Evolutionary conservation across 2,888 invertebrate genomes (phyloP), one percentile per base, ranked within the genome.

Genomic region (Papilio protenor): DNA sequence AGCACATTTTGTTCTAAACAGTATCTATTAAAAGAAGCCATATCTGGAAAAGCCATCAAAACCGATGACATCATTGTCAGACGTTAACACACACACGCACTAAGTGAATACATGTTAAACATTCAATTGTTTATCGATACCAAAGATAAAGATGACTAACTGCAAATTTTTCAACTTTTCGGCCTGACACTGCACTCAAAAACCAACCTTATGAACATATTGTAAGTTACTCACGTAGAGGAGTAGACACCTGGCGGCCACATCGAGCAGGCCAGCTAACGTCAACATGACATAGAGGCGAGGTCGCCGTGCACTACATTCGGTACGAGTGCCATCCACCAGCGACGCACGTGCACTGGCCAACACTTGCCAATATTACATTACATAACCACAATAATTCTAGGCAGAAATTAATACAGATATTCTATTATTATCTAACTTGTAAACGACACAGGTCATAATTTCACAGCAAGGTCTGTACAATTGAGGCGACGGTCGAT

Each of bases 271-370:
- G 76, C 88, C 82, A 81, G 88, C 89, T 76, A 85, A 81, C 79
- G 87, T 84, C 79, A 87, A 87, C 88, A 89, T 89, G 80, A 84
- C 83, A 81, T 80, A 81, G 81, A 78, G 77, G 80, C 87, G 86
- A 90, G 87, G 87, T 87, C 88, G 88, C 84, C 81, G 76, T 79
- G 80, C 84, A 85, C 84, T 84, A 82, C 85, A 84, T 78, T 78
- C 80, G 75, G 77, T 78, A 92, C 91, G 89, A 90, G 90, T 87
- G 90, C 84, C 75, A 74, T 74, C 79, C 80, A 71, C 79, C 76
- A 69, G 74, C 75, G 79, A 61, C 79, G 76, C 81, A 75, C 79
- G 71, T 79, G 77, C 59, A 83, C 83, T 83, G 82, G 69, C 80
- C 21, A 33, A 27, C 59, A 76, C 76, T 76, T 59, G 70, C 70